phyloP scores from a whole-genome alignment of 2,113 vertebrate species.

The Misgurnus mizolepis region DNA sequence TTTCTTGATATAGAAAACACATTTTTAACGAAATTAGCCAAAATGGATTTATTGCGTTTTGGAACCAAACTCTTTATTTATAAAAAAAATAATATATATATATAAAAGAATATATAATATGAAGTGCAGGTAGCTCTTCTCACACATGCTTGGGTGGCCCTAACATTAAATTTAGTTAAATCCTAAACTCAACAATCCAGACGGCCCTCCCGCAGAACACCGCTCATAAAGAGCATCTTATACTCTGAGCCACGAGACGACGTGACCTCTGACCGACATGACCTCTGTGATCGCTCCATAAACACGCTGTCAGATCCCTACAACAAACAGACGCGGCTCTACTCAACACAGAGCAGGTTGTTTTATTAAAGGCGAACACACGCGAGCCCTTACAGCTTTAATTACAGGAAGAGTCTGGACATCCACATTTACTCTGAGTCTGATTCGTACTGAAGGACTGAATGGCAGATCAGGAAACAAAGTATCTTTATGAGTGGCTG shows the following conservation, averaged over 20 bases:
- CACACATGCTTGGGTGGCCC: constrained; percentile 45
- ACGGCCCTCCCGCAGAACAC: constrained; percentile 1
- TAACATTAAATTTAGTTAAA: constrained; percentile 23
- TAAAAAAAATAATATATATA: too few relatives aligned
- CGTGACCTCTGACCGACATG: constrained; percentile 65
- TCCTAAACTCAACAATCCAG: constrained; percentile 20
- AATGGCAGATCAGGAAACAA: constrained; percentile 62
- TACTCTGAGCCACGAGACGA: constrained; percentile 54
- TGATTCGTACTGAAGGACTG: constrained; percentile 61
- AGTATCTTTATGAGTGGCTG: constrained; percentile 57
- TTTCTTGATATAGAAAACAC: too few relatives aligned
- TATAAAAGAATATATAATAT: too few relatives aligned
- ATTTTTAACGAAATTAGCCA: too few relatives aligned
- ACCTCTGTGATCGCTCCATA: constrained; percentile 59
- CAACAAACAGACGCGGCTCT: constrained; percentile 70
- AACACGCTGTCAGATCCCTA: constrained; percentile 45
- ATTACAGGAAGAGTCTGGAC: constrained; percentile 63
- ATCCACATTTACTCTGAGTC: constrained; percentile 58
- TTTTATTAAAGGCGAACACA: constrained; percentile 41
- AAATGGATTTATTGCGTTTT: too few relatives aligned
- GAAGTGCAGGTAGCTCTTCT: constrained; percentile 16
- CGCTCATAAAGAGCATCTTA: constrained; percentile 52
- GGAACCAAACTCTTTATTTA: too few relatives aligned
- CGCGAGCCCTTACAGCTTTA: constrained; percentile 53
- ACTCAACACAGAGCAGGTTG: background rate